These are phyloP conservation scores for Botia almorhae DNA, from an alignment of 2,797 vertebrate species.

Conservation along the genomic window DNA sequence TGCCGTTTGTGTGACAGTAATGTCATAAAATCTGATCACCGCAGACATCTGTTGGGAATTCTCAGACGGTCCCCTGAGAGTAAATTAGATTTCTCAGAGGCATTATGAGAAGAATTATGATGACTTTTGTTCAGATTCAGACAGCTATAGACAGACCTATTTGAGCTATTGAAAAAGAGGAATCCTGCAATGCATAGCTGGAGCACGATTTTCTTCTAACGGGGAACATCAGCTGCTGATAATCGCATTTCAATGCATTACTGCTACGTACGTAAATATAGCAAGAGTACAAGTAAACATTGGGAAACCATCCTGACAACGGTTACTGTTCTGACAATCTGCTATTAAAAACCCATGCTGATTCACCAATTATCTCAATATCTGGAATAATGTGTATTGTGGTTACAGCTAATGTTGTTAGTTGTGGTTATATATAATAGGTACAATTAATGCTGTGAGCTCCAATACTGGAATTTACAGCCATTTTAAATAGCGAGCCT, in stretches of 20 bases:
- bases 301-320: too few relatives aligned
- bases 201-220: background rate
- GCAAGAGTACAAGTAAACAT: background rate
- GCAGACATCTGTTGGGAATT: slow-evolving; percentile 9
- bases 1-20: background rate
- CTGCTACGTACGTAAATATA: background rate
- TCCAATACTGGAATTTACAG: too few relatives aligned
- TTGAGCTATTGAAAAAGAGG: background rate
- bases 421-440: too few relatives aligned
- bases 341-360: too few relatives aligned
- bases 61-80: background rate
- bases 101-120: background rate
- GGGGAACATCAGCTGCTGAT: background rate
- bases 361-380: too few relatives aligned
- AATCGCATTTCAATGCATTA: background rate
- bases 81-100: background rate
- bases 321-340: too few relatives aligned
- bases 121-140: background rate
- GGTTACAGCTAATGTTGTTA: too few relatives aligned
- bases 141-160: background rate
- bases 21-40: background rate
- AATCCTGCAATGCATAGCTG: background rate
- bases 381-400: too few relatives aligned
- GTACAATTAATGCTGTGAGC: too few relatives aligned
- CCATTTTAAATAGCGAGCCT: background rate